A percentile compares a stretch with the other conserved stretches of the same genome.
phyloP scores from a whole-genome alignment of 2,888 invertebrate species.

The Scaptomyza flava region DNA sequence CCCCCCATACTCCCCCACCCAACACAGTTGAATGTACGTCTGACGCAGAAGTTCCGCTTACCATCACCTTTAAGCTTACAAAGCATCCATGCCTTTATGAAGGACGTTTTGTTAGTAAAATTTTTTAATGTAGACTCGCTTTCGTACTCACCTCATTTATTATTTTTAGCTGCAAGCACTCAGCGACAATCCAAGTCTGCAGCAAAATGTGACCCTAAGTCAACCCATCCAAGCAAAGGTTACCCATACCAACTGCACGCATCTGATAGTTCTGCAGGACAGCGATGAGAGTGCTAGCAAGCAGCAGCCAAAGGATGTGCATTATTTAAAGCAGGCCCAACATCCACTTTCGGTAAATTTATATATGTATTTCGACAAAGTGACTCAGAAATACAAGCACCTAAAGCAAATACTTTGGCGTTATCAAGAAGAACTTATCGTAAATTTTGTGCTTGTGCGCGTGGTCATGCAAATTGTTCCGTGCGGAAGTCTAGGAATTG shows the following conservation, averaged over 20 bases:
- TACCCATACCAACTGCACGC: conserved; percentile 54
- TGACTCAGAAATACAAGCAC: conserved; percentile 6
- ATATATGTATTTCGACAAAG: background rate
- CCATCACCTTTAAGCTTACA: conserved; percentile 86
- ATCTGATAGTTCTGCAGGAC: conserved; percentile 37
- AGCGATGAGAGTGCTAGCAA: conserved; percentile 4
- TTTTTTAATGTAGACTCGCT: too few species aligned
- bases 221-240: conserved; percentile 46
- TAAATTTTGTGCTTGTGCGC: conserved; percentile 4
- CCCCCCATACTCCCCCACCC: background rate
- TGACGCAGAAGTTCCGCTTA: conserved; percentile 81
- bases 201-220: conserved; percentile 48
- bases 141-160: background rate
- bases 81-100: conserved; percentile 87
- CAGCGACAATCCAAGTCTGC: conserved; percentile 34
- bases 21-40: conserved; percentile 84
- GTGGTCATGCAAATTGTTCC: background rate
- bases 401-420: conserved; percentile 8
- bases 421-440: conserved; percentile 53
- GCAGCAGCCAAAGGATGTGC: conserved; percentile 37
- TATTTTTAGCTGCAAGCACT: conserved; percentile 50
- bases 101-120: conserved; percentile 64
- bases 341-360: conserved; percentile 74
- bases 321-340: conserved; percentile 47
- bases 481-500: conserved; percentile 25